Base-by-base conservation (phyloP, 2,797 vertebrate genomes). In the Okamejei kenojei region DNA sequence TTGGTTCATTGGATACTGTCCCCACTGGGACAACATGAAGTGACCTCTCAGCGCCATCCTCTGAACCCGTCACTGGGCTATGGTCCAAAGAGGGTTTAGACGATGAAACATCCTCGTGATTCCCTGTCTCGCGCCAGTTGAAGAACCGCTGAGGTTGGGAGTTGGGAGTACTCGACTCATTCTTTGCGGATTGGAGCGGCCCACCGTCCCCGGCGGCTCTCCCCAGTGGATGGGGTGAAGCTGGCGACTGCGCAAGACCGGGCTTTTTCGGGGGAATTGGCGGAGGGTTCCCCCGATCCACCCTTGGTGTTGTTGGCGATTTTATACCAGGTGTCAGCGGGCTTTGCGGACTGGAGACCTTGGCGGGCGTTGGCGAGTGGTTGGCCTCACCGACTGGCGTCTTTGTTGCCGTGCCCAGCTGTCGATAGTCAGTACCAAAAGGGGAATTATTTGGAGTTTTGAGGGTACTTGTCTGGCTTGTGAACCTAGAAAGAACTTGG, bases 401-500 rank as follows among this genome's bases (percentile, higher is more conserved):
- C 58, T 92, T 97, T 71, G 95, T 96, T 0, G 97, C 94, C 0
- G 91, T 95, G 0, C 97, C 97, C 93, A 99, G 95, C 93, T 94
- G 98, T 8, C 99, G 97, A 91, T 99, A 99, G 97, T 99, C 99
- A 0, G 99, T 99, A 95, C 99, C 99, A 74, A 99, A 99, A 0
- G 99, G 99, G 0, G 99, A 99, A 95, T 97, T 99, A 95, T 98
- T 99, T 7, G 98, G 95, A 0, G 97, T 94, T 95, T 98, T 99
- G 90, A 97, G 95, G 0, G 97, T 96, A 1, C 97, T 97, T 94
- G 99, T 98, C 93, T 99, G 99, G 96, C 97, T 98, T 93, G 99
- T 99, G 93, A 99, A 99, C 76, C 99, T 96, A 79, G 99, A 99
- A 93, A 99, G 97, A 95, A 99, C 99, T 97, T 99, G 99, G 45